These are phyloP conservation scores for Palloptera scutellata DNA, from an alignment of 2,888 invertebrate species.

Conservation along the genomic window DNA sequence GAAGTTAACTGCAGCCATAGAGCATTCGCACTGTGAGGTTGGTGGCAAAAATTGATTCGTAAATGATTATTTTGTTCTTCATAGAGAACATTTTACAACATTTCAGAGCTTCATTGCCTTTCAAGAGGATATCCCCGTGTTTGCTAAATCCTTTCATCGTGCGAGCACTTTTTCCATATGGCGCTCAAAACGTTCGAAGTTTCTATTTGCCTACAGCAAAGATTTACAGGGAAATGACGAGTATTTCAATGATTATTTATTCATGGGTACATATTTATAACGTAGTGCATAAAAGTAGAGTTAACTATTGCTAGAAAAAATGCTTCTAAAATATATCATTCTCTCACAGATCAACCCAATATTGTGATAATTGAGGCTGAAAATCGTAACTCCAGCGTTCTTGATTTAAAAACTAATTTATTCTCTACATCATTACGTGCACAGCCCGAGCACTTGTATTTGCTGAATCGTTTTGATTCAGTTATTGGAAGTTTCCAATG, in stretches of 20 bases:
- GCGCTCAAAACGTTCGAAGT: conserved; percentile 48
- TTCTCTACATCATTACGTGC: conserved; percentile 48
- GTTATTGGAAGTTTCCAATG: conserved; percentile 21
- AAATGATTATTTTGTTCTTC: not conserved
- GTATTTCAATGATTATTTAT: conserved; percentile 44
- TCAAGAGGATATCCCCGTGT: conserved; percentile 53
- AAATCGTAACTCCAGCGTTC: conserved; percentile 41
- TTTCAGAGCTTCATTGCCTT: conserved; percentile 49
- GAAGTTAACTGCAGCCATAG: conserved; percentile 38
- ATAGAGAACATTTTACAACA: not conserved
- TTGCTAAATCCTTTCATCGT: conserved; percentile 47
- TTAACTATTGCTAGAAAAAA: not conserved
- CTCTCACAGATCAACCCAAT: conserved; percentile 54
- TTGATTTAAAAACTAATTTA: conserved; percentile 53
- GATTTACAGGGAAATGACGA: conserved; percentile 33
- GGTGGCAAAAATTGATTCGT: not conserved
- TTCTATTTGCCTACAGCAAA: conserved; percentile 50
- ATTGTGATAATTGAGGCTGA: conserved; percentile 49
- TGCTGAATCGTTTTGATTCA: conserved; percentile 46
- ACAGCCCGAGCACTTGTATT: conserved; percentile 39
- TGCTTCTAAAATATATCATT: conserved; percentile 12
- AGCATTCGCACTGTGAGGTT: conserved; percentile 40
- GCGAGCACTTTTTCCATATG: conserved; percentile 51
- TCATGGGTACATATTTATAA: conserved; percentile 42
- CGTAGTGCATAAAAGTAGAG: not conserved